phyloP scores from a whole-genome alignment of 2,797 vertebrate genomes.

The Acrossocheilus fasciatus region DNA sequence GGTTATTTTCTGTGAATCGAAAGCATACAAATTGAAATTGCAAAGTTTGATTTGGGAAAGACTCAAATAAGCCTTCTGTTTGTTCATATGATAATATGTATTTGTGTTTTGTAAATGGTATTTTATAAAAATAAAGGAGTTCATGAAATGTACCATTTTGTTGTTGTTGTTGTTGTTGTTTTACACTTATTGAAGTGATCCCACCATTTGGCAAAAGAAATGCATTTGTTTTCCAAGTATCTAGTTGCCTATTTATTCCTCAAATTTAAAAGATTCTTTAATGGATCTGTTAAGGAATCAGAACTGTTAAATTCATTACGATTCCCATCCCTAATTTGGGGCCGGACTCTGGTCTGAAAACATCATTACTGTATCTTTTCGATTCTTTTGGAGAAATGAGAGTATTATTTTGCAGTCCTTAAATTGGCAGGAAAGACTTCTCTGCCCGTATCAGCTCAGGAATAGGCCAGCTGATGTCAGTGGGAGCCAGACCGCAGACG shows the following conservation, averaged over 20 bases:
- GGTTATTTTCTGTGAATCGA: too few species aligned
- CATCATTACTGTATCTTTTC: background rate
- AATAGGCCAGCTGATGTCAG: conserved; percentile 65
- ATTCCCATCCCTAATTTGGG: background rate
- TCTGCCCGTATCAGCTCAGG: conserved; percentile 64
- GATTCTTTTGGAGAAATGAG: background rate
- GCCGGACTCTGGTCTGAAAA: background rate
- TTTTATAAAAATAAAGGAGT: background rate
- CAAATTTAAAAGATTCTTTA: background rate
- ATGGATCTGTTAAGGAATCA: background rate
- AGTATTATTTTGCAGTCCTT: conserved; percentile 28
- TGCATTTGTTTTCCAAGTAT: background rate
- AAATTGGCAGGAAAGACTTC: conserved; percentile 64
- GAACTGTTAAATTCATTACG: background rate
- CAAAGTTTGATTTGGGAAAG: background rate
- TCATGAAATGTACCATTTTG: background rate
- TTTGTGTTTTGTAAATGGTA: background rate
- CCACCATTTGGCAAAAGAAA: background rate
- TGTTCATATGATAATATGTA: background rate
- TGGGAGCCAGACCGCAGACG: conserved; percentile 32
- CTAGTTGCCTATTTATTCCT: background rate
- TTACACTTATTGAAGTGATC: background rate
- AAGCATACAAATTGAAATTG: too few species aligned
- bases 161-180: background rate
- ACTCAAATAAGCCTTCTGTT: background rate